Percentiles rank a stretch among this genome's conserved stretches.
phyloP scores from a whole-genome alignment of 53 echinoderm and acorn worm genomes.

The Echinarachnius parma region DNA sequence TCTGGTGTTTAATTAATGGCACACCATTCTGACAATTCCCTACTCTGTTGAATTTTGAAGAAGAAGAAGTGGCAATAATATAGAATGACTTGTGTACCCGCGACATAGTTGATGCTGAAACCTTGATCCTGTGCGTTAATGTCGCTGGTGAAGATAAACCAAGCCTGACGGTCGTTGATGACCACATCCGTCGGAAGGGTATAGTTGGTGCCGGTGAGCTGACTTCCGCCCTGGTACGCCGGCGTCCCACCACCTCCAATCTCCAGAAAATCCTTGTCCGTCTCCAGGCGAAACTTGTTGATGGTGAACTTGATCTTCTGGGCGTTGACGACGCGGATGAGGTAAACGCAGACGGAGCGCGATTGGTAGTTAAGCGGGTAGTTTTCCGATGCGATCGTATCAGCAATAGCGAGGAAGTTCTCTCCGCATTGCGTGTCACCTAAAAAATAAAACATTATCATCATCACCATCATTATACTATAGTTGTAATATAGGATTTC shows the following conservation, averaged over 20 bases:
- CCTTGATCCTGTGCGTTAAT: constrained; percentile 49
- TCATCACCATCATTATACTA: constrained; percentile 4
- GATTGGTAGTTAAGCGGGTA: constrained; percentile 62
- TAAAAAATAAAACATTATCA: not conserved
- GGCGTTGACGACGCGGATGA: constrained; percentile 73
- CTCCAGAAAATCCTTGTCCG: constrained; percentile 69
- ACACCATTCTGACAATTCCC: too few relatives aligned
- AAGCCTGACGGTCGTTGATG: constrained; percentile 58
- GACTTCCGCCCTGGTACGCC: constrained; percentile 30
- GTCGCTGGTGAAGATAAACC: constrained; percentile 71
- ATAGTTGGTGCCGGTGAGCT: constrained; percentile 55
- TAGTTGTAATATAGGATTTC: too few relatives aligned
- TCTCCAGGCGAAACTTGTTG: constrained; percentile 59
- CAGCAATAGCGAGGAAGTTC: constrained; percentile 41
- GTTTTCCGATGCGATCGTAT: constrained; percentile 60
- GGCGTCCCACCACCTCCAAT: constrained; percentile 46
- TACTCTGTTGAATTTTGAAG: too few relatives aligned
- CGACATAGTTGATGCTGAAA: constrained; percentile 21
- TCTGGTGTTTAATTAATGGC: too few relatives aligned
- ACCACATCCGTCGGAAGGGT: constrained; percentile 25
- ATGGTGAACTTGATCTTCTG: constrained; percentile 66
- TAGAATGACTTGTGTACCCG: too few relatives aligned
- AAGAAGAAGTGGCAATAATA: too few relatives aligned
- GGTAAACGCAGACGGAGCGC: constrained; percentile 66
- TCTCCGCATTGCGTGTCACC: constrained; percentile 46